Percentiles rank a stretch among this genome's conserved stretches.
These are phyloP conservation scores for Dipodomys stephensi DNA, from an alignment of 2,113 vertebrate species.

Conservation along the genomic window DNA sequence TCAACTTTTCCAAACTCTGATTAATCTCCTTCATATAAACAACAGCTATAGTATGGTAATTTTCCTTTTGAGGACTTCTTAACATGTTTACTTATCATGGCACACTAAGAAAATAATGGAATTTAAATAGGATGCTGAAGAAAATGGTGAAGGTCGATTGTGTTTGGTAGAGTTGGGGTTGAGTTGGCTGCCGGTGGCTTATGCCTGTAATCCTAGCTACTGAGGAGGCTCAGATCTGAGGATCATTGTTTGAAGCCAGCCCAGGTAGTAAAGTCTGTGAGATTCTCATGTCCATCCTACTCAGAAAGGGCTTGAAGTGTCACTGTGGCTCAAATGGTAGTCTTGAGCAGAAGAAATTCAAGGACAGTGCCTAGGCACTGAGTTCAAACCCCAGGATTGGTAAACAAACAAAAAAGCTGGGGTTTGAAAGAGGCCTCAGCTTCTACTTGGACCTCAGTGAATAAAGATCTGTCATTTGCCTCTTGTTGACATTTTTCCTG, in stretches of 20 bases:
- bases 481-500: constrained; percentile 32
- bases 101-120: background rate
- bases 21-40: constrained; percentile 3
- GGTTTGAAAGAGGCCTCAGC: background rate
- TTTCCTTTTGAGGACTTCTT: background rate
- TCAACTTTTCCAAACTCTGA: constrained; percentile 1
- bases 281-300: too few relatives aligned
- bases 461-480: background rate
- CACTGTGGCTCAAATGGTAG: too few relatives aligned
- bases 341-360: too few relatives aligned
- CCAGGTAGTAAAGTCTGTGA: too few relatives aligned
- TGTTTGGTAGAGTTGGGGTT: background rate
- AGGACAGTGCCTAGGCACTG: too few relatives aligned
- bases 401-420: background rate
- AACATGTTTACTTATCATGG: background rate
- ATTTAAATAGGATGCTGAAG: background rate
- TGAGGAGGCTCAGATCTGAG: too few relatives aligned
- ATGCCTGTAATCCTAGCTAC: too few relatives aligned
- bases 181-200: too few relatives aligned
- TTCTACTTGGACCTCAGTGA: background rate
- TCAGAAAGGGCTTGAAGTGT: too few relatives aligned
- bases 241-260: too few relatives aligned
- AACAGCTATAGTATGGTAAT: background rate
- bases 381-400: too few relatives aligned
- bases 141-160: constrained; percentile 3